Evolutionary conservation across 1,140 invertebrate genomes (phyloP), one percentile per base, ranked within the genome.

Genomic region (Centruroides vittatus): DNA sequence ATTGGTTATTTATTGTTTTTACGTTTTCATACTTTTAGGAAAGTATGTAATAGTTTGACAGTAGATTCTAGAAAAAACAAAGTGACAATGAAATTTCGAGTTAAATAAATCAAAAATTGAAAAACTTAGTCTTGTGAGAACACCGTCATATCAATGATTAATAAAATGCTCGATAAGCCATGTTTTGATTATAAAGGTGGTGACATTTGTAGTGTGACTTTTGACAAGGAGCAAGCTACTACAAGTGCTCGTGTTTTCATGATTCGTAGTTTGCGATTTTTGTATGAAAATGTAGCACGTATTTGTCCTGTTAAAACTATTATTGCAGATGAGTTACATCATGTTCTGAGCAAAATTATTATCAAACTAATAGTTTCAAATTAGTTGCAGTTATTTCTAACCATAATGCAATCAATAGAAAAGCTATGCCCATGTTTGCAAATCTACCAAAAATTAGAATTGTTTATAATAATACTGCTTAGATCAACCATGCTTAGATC

Each of bases 131-230:
- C 35, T 5, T 3, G 35, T 13, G 57, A 62, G 34, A 36, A 48
- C 1, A 47, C 11, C 4, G 51, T 59, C 35, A 10, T 49, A 12
- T 55, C 63, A 58, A 64, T 64, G 64, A 47, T 68, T 35, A 61
- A 66, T 60, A 62, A 68, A 59, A 66, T 68, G 34, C 59, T 67
- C 47, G 9, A 60, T 46, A 67, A 67, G 53, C 61, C 61, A 36
- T 61, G 48, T 50, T 57, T 63, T 49, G 62, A 66, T 59, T 63
- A 59, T 48, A 67, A 61, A 59, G 67, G 67, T 6, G 58, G 66
- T 13, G 64, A 61, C 57, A 56, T 68, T 65, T 34, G 63, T 55
- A 64, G 66, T 3, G 1, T 35, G 49, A 58, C 64, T 58, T 63
- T 60, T 60, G 57, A 66, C 35, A 59, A 23, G 52, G n/a, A 36